phyloP scores from a whole-genome alignment of 2,888 invertebrate genomes.

The Thyatira batis region DNA sequence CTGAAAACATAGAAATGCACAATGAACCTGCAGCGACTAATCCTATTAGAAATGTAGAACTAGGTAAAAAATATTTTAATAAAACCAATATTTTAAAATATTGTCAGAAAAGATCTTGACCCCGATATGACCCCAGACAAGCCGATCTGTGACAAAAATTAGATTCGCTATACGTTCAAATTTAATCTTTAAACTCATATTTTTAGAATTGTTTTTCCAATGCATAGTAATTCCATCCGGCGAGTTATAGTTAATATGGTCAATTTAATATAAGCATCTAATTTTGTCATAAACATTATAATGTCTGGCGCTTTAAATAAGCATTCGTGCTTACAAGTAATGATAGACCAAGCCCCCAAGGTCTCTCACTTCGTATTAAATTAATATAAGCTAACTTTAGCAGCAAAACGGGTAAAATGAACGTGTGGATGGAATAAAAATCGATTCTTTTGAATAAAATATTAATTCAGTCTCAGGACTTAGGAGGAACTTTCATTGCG shows the following conservation, averaged over 20 bases:
- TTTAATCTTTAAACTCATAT: neutral
- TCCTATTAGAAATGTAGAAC: neutral
- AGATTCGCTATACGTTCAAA: neutral
- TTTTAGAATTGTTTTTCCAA: neutral
- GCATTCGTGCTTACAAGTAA: conserved; percentile 22
- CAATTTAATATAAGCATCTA: neutral
- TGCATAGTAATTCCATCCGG: conserved; percentile 14
- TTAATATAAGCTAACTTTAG: conserved; percentile 4
- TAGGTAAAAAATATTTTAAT: neutral
- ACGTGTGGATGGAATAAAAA: neutral
- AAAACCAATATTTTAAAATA: neutral
- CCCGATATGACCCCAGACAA: neutral
- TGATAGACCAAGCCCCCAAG: conserved; percentile 16
- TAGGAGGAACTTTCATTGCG: neutral
- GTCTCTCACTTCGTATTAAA: conserved; percentile 14
- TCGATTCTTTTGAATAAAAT: too few species aligned
- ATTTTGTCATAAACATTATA: conserved; percentile 15
- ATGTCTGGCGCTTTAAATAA: conserved; percentile 15
- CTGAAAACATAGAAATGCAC: conserved; percentile 2
- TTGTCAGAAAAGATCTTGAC: neutral
- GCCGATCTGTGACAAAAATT: neutral
- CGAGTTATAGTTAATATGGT: conserved; percentile 7
- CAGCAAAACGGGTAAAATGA: neutral
- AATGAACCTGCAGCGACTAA: neutral
- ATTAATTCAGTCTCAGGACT: too few species aligned